Percentiles rank a stretch among this genome's conserved stretches.
phyloP scores from a whole-genome alignment of 2,888 invertebrate species.

The Caenorhabditis uteleia region DNA sequence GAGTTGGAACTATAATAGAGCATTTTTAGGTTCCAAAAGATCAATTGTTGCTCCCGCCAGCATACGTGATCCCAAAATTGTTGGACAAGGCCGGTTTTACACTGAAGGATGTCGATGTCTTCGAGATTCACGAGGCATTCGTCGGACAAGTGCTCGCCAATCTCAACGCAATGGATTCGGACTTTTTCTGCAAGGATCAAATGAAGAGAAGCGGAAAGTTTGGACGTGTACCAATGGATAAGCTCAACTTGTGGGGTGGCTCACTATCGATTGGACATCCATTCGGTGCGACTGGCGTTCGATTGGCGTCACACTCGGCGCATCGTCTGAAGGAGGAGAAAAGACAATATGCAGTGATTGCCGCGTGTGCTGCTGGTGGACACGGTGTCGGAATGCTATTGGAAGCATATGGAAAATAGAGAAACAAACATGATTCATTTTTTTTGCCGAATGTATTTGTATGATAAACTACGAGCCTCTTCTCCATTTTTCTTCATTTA shows the following conservation, averaged over 20 bases:
- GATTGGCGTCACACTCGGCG: constrained; percentile 78
- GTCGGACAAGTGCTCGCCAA: constrained; percentile 88
- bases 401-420: constrained; percentile 59
- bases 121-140: constrained; percentile 99
- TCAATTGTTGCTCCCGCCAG: constrained; percentile 85
- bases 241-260: constrained; percentile 98
- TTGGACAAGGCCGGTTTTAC: constrained; percentile 85
- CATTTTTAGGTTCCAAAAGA: constrained; percentile 86
- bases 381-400: constrained; percentile 76
- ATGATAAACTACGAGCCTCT: neutral
- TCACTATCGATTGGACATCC: constrained; percentile 98
- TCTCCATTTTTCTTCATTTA: neutral
- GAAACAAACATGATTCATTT: no score
- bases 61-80: constrained; percentile 91
- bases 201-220: constrained; percentile 74
- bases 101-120: constrained; percentile 88
- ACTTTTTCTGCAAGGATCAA: constrained; percentile 84
- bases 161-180: constrained; percentile 94
- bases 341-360: constrained; percentile 88
- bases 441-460: no score
- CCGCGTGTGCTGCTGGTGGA: constrained; percentile 98
- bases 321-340: constrained; percentile 84
- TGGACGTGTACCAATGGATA: constrained; percentile 85
- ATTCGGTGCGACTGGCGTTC: constrained; percentile 89
- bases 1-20: neutral